A percentile compares a stretch with the other conserved stretches of the same genome.
Evolutionary conservation across 2,113 vertebrate species (phyloP).

Genomic region (Ariopsis seemanni): DNA sequence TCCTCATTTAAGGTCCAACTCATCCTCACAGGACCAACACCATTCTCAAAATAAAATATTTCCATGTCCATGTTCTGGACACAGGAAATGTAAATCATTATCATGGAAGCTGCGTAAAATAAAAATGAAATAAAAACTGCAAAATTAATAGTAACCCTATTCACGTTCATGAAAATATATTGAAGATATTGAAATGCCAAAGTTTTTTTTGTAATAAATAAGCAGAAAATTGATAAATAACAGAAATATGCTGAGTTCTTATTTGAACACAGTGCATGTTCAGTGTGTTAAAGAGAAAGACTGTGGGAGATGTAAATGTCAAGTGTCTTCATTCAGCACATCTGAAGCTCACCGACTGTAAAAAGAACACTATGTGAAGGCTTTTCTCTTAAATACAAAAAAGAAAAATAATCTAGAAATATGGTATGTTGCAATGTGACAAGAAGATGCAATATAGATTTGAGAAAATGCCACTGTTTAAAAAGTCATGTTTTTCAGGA

Average conservation of each 20-base stretch:
- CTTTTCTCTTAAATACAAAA: background rate
- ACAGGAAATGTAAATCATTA: background rate
- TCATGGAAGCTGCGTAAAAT: background rate
- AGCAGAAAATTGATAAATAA: background rate
- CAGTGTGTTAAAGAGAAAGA: background rate
- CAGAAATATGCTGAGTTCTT: background rate
- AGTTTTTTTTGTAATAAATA: background rate
- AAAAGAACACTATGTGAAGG: background rate
- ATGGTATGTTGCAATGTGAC: background rate
- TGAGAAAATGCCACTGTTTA: background rate
- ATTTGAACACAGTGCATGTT: background rate
- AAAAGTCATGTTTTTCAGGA: background rate
- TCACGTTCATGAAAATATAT: background rate
- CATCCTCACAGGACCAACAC: background rate
- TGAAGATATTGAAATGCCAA: background rate
- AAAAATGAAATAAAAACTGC: background rate
- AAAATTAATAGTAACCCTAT: background rate
- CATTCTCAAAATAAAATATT: background rate
- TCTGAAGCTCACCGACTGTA: background rate
- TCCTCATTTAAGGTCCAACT: background rate
- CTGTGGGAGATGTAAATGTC: background rate
- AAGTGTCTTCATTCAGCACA: background rate
- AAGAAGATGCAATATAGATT: background rate
- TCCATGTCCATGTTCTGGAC: background rate
- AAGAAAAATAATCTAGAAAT: background rate